Percentiles rank a stretch among this genome's conserved stretches.
Conservation (phyloP, 2,113 vertebrate genomes). For the Tenebrosternarchus preto region DNA sequence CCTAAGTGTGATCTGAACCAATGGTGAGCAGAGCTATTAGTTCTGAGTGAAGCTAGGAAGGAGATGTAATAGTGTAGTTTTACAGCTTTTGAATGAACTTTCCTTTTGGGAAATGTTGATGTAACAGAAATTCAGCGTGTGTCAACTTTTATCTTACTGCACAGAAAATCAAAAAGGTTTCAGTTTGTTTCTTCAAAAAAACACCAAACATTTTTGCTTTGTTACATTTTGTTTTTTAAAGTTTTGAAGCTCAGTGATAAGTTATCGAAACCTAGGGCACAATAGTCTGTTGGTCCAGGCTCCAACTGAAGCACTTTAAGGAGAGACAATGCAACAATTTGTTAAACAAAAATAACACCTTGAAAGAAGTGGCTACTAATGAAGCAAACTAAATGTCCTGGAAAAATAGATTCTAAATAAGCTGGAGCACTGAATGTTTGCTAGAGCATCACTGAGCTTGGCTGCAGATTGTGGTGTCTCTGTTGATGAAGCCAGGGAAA, state of each 20-base stretch:
- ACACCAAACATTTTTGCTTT: background rate
- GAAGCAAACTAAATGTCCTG: no score
- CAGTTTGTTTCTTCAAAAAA: background rate
- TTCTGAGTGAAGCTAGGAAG: background rate
- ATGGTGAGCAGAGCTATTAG: background rate
- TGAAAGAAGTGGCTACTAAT: background rate
- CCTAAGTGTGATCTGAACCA: background rate
- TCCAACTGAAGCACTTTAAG: background rate
- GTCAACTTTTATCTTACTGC: background rate
- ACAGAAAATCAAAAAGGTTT: background rate
- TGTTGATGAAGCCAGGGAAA: no score
- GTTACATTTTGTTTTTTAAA: background rate
- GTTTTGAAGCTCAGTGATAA: background rate
- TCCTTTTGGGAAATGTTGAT: background rate
- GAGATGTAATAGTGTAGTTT: background rate
- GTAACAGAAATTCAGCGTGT: background rate
- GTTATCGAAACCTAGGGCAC: background rate
- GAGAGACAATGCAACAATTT: background rate
- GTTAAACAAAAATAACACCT: background rate
- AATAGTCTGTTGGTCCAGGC: background rate
- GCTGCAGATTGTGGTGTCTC: no score
- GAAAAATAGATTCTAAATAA: no score
- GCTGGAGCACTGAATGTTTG: no score
- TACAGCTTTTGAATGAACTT: background rate
- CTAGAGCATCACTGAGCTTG: no score